Evolutionary conservation across 2,113 vertebrate species (phyloP), one percentile per base, ranked within the genome.

Genomic region (Cebus imitator): DNA sequence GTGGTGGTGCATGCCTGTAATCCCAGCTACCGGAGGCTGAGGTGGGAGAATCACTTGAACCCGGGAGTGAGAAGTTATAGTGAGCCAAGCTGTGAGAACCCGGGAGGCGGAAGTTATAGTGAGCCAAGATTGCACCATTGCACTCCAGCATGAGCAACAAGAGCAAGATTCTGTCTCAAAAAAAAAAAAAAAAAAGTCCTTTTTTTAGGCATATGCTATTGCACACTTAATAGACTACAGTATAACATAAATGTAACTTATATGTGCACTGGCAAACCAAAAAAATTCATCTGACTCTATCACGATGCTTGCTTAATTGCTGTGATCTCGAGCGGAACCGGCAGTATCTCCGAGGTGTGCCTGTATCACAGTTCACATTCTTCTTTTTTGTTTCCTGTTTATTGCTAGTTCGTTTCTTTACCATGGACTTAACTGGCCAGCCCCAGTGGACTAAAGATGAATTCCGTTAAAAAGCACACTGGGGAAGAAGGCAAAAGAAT

Each of bases 401-500:
- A 30, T 20, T 52, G 52, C 40, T 37, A 11, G 8, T 66, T 73
- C 8, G 0, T 58, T 81, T 94, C 86, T 90, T 80, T n/a, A 45
- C 90, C 6, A 0, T 32, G 50, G 57, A 35, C 75, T n/a, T 80
- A 25, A 87, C 23, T 25, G 57, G 52, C 40, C 68, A 73, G 87
- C 68, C 37, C 48, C 16, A 3, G 57, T 10, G 35, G 55, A 50
- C 66, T 5, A 27, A 55, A 76, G 72, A 75, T 72, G 85, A 81
- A 78, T 85, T 87, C 72, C 70, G 58, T 78, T 52, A 27, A 50
- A 66, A 90, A 93, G 80, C 75, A 30, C 90, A 66, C 92, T 58
- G 37, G 81, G 96, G 78, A 84, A 64, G 90, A 87, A 92, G 64
- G 89, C n/a, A 3, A 72, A 90, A 66, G 84, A 85, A 90, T 81